Base-by-base conservation (phyloP, 2,797 vertebrate genomes). In the Acrossocheilus wenchowensis region DNA sequence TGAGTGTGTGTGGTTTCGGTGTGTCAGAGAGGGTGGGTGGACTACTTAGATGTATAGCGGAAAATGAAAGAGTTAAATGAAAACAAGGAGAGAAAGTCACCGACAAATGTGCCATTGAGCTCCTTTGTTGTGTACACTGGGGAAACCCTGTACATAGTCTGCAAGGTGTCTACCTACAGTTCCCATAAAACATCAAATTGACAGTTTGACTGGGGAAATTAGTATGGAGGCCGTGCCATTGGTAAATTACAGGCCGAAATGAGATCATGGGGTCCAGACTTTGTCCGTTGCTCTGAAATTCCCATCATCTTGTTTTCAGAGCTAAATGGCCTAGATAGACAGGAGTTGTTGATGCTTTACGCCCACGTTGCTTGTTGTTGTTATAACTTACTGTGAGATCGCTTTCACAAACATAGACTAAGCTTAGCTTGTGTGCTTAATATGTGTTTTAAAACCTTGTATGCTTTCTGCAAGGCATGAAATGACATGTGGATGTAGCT, bases 51-150 rank as follows among this genome's bases (percentile, higher is more conserved):
- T 89, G 80, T 86, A 78, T 82, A 69, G 85, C 64, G 75, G 81
- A 88, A 88, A 86, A 87, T 89, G 87, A 92, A 92, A 92, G 90
- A 72, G 90, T 93, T 91, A 88, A 91, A 84, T 84, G 87, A 81
- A 89, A 89, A 83, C 52, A 39, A 87, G 90, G 88, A 80, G 54
- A 87, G 88, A 91, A 84, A 86, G 57, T 66, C 75, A 84, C 9
- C 39, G 77, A 84, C 68, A 73, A 79, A 73, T 83, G 84, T 87
- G 77, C 86, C 81, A 57, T 85, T 92, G 80, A 89, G 89, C 86
- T 89, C 34, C 77, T 90, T 91, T 84, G 34, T 83, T 72, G 82
- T 82, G 72, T 80, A 48, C 85, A 86, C 88, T 68, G 85, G 87
- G 91, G 86, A 87, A 91, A 86, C 87, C 72, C 72, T 41, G 66